Percentiles rank a stretch among this genome's conserved stretches.
Conservation (phyloP, 1,140 invertebrate genomes). For the Goniozus legneri region DNA sequence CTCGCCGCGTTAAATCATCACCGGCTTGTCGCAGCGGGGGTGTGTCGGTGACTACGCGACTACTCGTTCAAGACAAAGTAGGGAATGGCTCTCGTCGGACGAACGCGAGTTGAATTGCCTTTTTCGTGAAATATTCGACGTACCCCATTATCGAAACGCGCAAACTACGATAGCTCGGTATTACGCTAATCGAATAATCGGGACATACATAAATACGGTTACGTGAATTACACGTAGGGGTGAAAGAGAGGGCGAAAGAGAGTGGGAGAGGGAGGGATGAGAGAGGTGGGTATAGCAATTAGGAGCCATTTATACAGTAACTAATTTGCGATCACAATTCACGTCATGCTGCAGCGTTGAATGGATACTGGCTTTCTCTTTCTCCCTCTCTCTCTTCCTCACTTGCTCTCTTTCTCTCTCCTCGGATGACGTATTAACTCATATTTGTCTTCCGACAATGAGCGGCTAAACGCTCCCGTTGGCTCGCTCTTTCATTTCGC, state of each 20-base stretch:
- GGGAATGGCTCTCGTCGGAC: too few relatives aligned
- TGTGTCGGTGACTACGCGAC: too few relatives aligned
- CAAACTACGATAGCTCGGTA: too few relatives aligned
- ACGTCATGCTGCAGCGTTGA: conserved; percentile 32
- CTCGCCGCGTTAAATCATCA: neutral
- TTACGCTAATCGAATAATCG: too few relatives aligned
- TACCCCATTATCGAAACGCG: too few relatives aligned
- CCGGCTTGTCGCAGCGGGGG: too few relatives aligned
- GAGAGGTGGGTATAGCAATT: conserved; percentile 35
- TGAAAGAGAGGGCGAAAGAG: neutral
- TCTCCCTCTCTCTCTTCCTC: too few relatives aligned
- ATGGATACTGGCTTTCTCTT: too few relatives aligned
- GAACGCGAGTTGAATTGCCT: too few relatives aligned
- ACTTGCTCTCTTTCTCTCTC: too few relatives aligned
- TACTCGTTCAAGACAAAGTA: too few relatives aligned
- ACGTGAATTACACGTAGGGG: neutral
- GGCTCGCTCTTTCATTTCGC: conserved; percentile 33
- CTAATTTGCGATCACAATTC: conserved; percentile 48
- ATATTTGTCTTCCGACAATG: conserved; percentile 52
- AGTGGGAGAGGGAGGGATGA: conserved; percentile 1
- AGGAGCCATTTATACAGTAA: conserved; percentile 47
- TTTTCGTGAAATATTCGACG: too few relatives aligned
- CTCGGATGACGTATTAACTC: conserved; percentile 51
- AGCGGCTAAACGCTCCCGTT: conserved; percentile 43
- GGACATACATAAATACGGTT: neutral